These are phyloP conservation scores for Candoia aspera DNA, from an alignment of 2,113 vertebrate genomes.

Conservation along the genomic window DNA sequence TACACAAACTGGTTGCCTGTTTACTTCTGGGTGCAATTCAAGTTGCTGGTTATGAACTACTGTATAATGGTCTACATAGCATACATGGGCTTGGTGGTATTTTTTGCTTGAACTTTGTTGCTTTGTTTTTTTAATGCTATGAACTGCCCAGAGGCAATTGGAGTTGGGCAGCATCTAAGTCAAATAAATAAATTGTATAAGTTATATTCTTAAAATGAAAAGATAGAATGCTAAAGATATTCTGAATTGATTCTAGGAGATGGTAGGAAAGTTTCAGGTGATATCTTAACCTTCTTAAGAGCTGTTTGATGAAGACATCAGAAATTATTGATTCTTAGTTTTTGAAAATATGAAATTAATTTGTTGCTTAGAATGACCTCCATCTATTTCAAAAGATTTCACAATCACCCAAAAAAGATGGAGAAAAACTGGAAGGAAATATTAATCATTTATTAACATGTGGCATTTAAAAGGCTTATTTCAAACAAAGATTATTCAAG, in stretches of 20 bases:
- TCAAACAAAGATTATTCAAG: neutral
- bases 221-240: neutral
- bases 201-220: neutral
- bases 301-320: neutral
- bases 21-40: neutral
- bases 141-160: neutral
- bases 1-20: neutral
- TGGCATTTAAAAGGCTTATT: neutral
- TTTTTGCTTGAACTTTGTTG: neutral
- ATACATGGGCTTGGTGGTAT: neutral
- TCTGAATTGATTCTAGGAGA: neutral
- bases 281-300: neutral
- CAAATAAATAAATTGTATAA: neutral
- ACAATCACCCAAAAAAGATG: conserved; percentile 1
- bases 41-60: neutral
- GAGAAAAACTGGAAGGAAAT: neutral
- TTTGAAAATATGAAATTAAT: neutral
- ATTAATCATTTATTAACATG: neutral
- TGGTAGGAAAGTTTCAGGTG: neutral
- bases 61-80: neutral
- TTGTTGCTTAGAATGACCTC: neutral
- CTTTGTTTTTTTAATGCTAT: neutral
- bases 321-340: neutral
- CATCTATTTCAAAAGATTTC: conserved; percentile 53
- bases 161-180: neutral